These are phyloP conservation scores for Trichogramma evanescens DNA, from an alignment of 2,888 invertebrate species.

Conservation along the genomic window DNA sequence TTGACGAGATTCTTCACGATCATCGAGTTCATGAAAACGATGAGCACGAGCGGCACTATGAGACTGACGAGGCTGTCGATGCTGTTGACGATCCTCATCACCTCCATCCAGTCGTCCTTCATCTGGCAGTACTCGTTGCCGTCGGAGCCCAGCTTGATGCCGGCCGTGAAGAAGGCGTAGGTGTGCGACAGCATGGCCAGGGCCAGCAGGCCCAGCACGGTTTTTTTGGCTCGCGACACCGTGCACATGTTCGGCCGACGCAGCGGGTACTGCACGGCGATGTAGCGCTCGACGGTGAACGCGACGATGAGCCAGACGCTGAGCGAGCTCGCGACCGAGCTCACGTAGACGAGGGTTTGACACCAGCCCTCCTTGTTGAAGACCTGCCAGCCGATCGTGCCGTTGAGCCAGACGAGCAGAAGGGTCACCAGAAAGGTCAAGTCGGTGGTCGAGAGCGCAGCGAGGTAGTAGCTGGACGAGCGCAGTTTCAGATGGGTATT, in stretches of 20 bases:
- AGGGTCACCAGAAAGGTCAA: conserved; percentile 54
- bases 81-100: conserved; percentile 54
- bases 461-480: conserved; percentile 60
- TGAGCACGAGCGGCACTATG: conserved; percentile 56
- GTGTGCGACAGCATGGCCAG: conserved; percentile 47
- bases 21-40: conserved; percentile 59
- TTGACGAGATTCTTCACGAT: conserved; percentile 52
- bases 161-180: conserved; percentile 49
- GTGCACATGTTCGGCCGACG: conserved; percentile 58
- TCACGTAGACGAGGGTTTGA: conserved; percentile 51
- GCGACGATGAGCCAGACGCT: conserved; percentile 66
- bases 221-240: conserved; percentile 53
- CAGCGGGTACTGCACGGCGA: conserved; percentile 60
- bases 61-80: conserved; percentile 58
- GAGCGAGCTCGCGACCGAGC: conserved; percentile 55
- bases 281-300: conserved; percentile 63
- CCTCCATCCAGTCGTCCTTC: conserved; percentile 48
- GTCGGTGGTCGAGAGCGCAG: conserved; percentile 57
- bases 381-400: conserved; percentile 47
- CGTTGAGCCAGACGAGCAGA: conserved; percentile 52
- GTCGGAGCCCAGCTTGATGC: conserved; percentile 37
- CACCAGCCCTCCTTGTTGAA: conserved; percentile 56
- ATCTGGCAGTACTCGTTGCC: conserved; percentile 50
- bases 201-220: conserved; percentile 47
- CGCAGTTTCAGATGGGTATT: conserved; percentile 56